Percentiles rank a stretch among this genome's conserved stretches.
Conservation (phyloP, 2,888 invertebrate species). For the Caenorhabditis wallacei region DNA sequence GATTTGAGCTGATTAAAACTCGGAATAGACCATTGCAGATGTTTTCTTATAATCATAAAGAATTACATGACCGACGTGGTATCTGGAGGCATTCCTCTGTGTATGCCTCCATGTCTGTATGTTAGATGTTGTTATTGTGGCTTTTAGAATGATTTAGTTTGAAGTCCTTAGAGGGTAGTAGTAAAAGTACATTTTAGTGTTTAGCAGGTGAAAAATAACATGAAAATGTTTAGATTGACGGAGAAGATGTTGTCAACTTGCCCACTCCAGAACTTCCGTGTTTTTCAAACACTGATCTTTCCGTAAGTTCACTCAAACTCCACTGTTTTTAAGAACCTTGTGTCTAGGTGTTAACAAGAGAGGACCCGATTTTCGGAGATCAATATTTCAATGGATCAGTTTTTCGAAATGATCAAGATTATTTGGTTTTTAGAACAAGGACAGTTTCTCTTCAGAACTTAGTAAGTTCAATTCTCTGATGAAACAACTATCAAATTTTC, state of each 20-base stretch:
- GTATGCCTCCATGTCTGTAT: constrained; percentile 64
- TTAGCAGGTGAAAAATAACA: background rate
- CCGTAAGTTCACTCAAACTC: constrained; percentile 46
- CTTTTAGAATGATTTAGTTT: background rate
- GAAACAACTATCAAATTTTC: background rate
- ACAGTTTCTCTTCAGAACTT: constrained; percentile 79
- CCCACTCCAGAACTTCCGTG: constrained; percentile 69
- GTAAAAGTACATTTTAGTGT: background rate
- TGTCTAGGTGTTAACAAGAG: constrained; percentile 71
- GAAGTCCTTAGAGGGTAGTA: background rate
- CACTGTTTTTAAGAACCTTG: background rate
- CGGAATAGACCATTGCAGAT: constrained; percentile 36
- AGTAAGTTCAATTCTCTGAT: constrained; percentile 35
- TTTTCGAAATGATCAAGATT: constrained; percentile 77
- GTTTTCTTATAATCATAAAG: constrained; percentile 57
- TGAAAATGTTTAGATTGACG: constrained; percentile 55
- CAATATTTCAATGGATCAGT: constrained; percentile 76
- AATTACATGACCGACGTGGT: constrained; percentile 46
- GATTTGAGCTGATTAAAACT: background rate
- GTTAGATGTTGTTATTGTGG: constrained; percentile 54
- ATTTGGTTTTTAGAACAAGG: constrained; percentile 78
- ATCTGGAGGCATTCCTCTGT: constrained; percentile 66
- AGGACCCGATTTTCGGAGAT: constrained; percentile 75
- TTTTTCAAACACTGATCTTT: constrained; percentile 74
- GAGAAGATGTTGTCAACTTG: constrained; percentile 64